Percentiles rank a stretch among this genome's conserved stretches.
phyloP scores from a whole-genome alignment of 2,797 vertebrate species.

The Kryptopterus vitreolus region DNA sequence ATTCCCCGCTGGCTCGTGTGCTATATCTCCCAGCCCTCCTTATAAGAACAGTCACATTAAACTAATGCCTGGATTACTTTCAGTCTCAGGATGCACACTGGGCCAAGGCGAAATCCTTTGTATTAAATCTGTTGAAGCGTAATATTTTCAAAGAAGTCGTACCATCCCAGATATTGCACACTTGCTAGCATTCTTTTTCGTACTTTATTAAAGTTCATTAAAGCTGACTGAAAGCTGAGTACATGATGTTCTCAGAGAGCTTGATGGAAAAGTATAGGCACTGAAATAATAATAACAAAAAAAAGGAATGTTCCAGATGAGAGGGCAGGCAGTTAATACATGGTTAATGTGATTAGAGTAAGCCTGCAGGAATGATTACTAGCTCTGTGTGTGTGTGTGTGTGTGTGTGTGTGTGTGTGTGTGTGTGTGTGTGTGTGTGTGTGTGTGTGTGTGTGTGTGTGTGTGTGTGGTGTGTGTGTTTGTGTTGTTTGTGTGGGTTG shows the following conservation, averaged over 20 bases:
- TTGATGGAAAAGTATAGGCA: background rate
- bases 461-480: too few relatives aligned
- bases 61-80: background rate
- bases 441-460: background rate
- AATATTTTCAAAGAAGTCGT: background rate
- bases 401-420: constrained; percentile 1
- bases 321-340: constrained; percentile 5
- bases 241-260: background rate
- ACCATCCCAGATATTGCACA: background rate
- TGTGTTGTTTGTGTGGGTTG: constrained; percentile 5
- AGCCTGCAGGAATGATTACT: constrained; percentile 11
- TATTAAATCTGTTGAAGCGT: background rate
- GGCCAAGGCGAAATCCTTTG: background rate
- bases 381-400: background rate
- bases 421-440: constrained; percentile 1
- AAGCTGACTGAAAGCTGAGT: background rate
- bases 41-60: background rate
- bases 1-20: background rate
- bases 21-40: constrained; percentile 5
- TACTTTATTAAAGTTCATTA: constrained; percentile 1
- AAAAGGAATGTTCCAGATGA: constrained; percentile 39
- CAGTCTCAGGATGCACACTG: background rate
- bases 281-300: constrained; percentile 5
- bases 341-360: constrained; percentile 37
- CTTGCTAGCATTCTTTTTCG: background rate